A percentile compares a stretch with the other conserved stretches of the same genome.
Conservation (phyloP, 35 echinoderm and acorn worm genomes). For the Acanthaster planci region DNA sequence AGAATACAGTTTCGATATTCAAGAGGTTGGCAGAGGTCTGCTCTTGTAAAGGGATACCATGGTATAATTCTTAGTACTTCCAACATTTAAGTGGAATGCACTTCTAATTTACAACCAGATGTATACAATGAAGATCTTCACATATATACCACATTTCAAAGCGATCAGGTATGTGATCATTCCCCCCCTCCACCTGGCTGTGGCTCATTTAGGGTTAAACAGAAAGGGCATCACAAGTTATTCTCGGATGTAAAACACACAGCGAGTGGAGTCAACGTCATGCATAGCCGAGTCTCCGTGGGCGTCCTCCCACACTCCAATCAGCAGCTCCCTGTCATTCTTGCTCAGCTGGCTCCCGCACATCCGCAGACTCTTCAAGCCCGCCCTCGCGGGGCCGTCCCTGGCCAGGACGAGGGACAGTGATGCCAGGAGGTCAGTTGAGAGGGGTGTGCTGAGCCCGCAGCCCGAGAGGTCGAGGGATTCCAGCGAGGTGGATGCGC, state of each 20-base stretch:
- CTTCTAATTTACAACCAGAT: too few relatives aligned
- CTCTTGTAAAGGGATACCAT: too few relatives aligned
- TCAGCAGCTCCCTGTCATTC: constrained; percentile 59
- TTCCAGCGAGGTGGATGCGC: constrained; percentile 11
- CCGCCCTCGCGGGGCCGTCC: not conserved
- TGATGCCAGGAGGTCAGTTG: constrained; percentile 42
- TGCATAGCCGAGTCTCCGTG: constrained; percentile 47
- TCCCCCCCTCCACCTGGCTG: too few relatives aligned
- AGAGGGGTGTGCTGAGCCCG: constrained; percentile 56
- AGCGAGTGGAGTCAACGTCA: constrained; percentile 41
- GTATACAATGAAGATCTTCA: too few relatives aligned
- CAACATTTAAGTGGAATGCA: too few relatives aligned
- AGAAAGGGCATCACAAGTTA: not conserved
- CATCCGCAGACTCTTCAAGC: constrained; percentile 50
- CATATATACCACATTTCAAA: too few relatives aligned
- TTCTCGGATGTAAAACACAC: constrained; percentile 33
- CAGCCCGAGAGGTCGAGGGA: constrained; percentile 67
- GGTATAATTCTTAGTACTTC: too few relatives aligned
- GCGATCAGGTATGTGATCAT: too few relatives aligned
- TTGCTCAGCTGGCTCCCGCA: constrained; percentile 64
- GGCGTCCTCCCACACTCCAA: constrained; percentile 70
- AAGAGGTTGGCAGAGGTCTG: too few relatives aligned
- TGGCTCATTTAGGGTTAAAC: too few relatives aligned
- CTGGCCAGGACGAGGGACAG: constrained; percentile 40
- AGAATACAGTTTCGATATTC: too few relatives aligned